phyloP scores from a whole-genome alignment of 2,113 vertebrate species.

The Semnopithecus entellus region DNA sequence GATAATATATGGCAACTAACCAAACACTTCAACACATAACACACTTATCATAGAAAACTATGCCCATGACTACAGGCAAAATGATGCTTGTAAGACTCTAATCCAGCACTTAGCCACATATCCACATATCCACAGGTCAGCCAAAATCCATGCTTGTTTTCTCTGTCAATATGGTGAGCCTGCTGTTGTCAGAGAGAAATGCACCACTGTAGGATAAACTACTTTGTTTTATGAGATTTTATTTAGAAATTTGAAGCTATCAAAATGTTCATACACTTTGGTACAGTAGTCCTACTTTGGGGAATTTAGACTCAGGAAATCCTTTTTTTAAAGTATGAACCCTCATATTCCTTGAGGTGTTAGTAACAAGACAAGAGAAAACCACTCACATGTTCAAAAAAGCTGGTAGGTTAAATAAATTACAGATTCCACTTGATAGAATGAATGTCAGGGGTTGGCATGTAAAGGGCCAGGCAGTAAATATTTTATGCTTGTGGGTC shows the following conservation, averaged over 20 bases:
- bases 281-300: background rate
- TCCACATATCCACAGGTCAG: background rate
- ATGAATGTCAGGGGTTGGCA: background rate
- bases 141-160: background rate
- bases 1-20: background rate
- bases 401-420: background rate
- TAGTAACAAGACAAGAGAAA: conserved; percentile 17
- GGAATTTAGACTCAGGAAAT: conserved; percentile 13
- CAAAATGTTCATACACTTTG: background rate
- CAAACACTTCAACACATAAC: background rate
- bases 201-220: background rate
- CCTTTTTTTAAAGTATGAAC: background rate
- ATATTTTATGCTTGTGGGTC: background rate
- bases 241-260: background rate
- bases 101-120: background rate
- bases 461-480: background rate
- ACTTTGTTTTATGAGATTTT: background rate
- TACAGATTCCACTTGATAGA: background rate
- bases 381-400: background rate
- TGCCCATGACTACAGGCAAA: too few species aligned
- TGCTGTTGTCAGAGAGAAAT: background rate
- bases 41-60: background rate
- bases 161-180: background rate
- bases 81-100: background rate
- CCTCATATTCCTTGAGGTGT: background rate